Evolutionary conservation across 2,888 invertebrate genomes (phyloP), one percentile per base, ranked within the genome.

Genomic region (Syrista parreyssii): DNA sequence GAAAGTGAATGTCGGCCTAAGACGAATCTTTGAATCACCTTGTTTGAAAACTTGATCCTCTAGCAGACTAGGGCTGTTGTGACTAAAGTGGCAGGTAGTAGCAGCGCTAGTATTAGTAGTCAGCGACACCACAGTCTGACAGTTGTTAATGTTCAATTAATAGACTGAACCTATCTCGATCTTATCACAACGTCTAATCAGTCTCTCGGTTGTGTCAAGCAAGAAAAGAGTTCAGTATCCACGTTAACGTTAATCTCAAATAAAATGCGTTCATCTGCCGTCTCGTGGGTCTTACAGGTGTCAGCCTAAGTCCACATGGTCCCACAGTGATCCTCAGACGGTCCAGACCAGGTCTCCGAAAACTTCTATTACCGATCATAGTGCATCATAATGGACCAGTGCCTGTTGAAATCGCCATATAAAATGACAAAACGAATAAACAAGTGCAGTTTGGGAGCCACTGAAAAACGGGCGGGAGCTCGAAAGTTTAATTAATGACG

Each of bases 401-500:
- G 55, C 9, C 55, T 9, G 9, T 23, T 55, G 55, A 9, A 55
- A 23, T 15, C 55, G 9, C 23, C 23, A 9, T 4, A 55, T 23
- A 23, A 55, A 23, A 2, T 2, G 15, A 40, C 0, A 23, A 55
- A 55, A 40, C 40, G 40, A 6, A 55, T 9, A 23, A 55, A 55
- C 1, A 9, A 23, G 40, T 40, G 15, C 4, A 6, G 55, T 55
- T 55, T 55, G 55, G 55, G 55, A 55, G 55, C 55, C 55, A 23
- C 55, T 55, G 55, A 23, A 55, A 55, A 23, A 55, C 55, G 55
- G 55, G 55, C 83, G 82, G 87, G 85, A 87, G 86, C 86, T 81
- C 76, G 84, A 84, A 87, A 87, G 82, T 88, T 85, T 88, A 88
- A 88, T 88, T 88, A 88, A 88, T 88, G 87, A 88, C 84, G 81